phyloP scores from a whole-genome alignment of 1,140 invertebrate genomes.

The Melipona quadrifasciata region DNA sequence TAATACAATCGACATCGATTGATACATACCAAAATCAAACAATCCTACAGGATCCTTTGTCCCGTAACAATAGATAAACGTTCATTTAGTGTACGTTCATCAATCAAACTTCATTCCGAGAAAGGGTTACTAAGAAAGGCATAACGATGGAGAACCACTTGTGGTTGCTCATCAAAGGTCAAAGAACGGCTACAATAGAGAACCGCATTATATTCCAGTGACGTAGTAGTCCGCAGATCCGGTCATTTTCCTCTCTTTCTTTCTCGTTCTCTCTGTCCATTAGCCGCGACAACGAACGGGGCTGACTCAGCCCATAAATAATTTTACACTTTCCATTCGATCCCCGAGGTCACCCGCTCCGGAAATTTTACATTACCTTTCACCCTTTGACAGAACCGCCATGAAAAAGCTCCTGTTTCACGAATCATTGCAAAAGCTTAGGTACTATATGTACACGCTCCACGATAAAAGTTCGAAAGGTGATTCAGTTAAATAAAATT shows the following conservation, averaged over 20 bases:
- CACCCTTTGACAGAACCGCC: neutral
- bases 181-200: constrained; percentile 41
- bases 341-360: neutral
- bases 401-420: no score
- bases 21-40: no score
- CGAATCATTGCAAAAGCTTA: neutral
- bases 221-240: constrained; percentile 38
- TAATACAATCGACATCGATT: no score
- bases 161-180: constrained; percentile 30
- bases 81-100: accelerated
- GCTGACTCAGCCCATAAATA: constrained; percentile 40
- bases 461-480: neutral
- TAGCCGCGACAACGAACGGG: neutral
- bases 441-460: neutral
- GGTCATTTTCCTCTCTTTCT: constrained; percentile 39
- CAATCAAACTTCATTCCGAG: neutral
- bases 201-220: constrained; percentile 43
- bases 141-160: constrained; percentile 13
- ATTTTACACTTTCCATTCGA: constrained; percentile 17
- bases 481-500: neutral
- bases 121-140: neutral
- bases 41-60: no score
- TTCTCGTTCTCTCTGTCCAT: constrained; percentile 22
- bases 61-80: neutral
- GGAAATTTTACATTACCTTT: constrained; percentile 2